Conservation (phyloP, 1,140 invertebrate genomes). For the Trichonephila clavata region DNA sequence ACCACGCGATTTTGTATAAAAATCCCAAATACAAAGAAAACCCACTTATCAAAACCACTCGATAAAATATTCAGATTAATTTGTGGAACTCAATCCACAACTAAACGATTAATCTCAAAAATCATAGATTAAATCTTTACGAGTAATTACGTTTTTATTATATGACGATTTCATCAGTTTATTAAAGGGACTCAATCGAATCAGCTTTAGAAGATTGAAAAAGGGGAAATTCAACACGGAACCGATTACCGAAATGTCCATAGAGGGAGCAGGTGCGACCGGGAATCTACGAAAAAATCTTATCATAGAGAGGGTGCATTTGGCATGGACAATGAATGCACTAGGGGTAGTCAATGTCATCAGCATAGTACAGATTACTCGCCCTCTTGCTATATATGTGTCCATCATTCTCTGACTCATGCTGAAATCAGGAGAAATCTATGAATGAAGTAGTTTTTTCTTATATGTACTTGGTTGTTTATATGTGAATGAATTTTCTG, state of each 20-base stretch:
- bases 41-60: too few relatives aligned
- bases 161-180: neutral
- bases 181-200: neutral
- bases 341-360: neutral
- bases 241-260: neutral
- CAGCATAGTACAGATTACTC: slow-evolving; percentile 23
- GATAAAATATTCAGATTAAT: too few relatives aligned
- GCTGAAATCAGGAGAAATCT: neutral
- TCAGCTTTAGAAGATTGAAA: neutral
- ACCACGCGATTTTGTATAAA: too few relatives aligned
- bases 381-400: neutral
- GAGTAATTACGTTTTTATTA: neutral
- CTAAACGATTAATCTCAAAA: neutral
- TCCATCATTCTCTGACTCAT: neutral
- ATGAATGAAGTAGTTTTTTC: too few relatives aligned
- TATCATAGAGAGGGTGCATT: neutral
- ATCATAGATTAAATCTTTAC: neutral
- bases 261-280: neutral
- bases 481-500: neutral
- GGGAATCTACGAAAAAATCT: slow-evolving; percentile 6
- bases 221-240: neutral
- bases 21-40: too few relatives aligned
- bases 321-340: neutral
- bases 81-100: too few relatives aligned
- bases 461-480: neutral